Base-by-base conservation (phyloP, 2,113 vertebrate genomes). In the Thinocorus orbignyianus region DNA sequence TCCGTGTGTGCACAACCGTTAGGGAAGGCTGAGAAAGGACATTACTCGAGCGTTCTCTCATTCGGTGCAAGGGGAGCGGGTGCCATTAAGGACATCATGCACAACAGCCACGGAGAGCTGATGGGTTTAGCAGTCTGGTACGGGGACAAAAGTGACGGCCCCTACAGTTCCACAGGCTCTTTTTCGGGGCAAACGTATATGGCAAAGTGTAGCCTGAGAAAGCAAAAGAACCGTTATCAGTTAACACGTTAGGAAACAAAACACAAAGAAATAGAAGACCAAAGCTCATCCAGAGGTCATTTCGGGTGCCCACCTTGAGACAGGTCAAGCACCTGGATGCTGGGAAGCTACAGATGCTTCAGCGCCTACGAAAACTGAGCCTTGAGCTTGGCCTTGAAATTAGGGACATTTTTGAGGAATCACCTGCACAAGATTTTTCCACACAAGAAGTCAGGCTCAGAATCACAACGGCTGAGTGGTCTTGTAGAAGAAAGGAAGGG, bases 61-160 rank as follows among this genome's bases (percentile, higher is more conserved):
- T 42, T 96, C 97, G 84, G 95, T 97, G 98, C 97, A 97, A 93
- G 97, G 97, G 86, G 97, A 98, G 98, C 98, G 96, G 98, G 98
- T 97, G 97, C 98, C 97, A 64, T 85, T 79, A 91, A 97, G 98
- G 98, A 98, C 98, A 95, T 98, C 98, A 99, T 99, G 99, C 98
- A 98, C 98, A 96, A 97, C 97, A 98, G 98, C 98, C 98, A 97
- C 92, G 97, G 72, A 91, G 97, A 97, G 96, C 97, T 97, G 93
- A 78, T 98, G 98, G 98, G 98, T 96, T 99, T 99, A 98, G 98
- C 99, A 99, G 99, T 99, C 99, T 99, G 98, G 97, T 39, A 19
- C 8, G 77, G 65, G 77, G 33, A 62, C 41, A 71, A 42, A 82
- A 87, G 48, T 5, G 71, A 41, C 3, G 48, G 57, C 13, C 49